phyloP scores from a whole-genome alignment of 2,113 vertebrate species.

The Syrmaticus mikado region DNA sequence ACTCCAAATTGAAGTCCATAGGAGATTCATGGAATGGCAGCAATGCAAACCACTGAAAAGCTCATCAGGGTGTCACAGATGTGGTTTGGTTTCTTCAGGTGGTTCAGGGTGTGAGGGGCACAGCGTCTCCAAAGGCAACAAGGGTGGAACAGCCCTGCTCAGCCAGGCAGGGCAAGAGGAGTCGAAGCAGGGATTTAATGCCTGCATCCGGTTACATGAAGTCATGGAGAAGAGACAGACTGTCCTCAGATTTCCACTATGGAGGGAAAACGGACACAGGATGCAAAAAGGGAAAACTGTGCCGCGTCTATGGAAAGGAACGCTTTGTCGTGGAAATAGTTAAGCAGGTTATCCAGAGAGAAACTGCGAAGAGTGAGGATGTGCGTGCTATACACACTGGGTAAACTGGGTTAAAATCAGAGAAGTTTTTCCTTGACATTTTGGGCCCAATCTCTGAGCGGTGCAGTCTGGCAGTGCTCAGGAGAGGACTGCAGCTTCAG shows the following conservation, averaged over 20 bases:
- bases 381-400: no score
- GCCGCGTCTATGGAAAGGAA: not conserved
- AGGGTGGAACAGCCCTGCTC: not conserved
- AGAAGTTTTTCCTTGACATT: not conserved
- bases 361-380: not conserved
- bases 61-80: not conserved
- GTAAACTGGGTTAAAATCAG: not conserved
- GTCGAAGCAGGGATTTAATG: not conserved
- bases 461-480: not conserved
- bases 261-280: not conserved
- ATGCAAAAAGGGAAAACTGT: not conserved
- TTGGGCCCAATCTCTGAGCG: rapidly evolving
- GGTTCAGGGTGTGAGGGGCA: not conserved
- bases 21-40: not conserved
- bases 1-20: rapidly evolving
- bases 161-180: not conserved
- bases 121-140: no score
- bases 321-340: not conserved
- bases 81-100: not conserved
- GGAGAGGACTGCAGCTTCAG: no score
- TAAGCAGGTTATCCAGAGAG: not conserved
- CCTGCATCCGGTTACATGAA: no score
- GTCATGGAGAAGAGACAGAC: not conserved
- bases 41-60: rapidly evolving
- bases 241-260: not conserved